These are phyloP conservation scores for Zelostemma sp. DNA, from an alignment of 1,140 invertebrate species.

Conservation along the genomic window DNA sequence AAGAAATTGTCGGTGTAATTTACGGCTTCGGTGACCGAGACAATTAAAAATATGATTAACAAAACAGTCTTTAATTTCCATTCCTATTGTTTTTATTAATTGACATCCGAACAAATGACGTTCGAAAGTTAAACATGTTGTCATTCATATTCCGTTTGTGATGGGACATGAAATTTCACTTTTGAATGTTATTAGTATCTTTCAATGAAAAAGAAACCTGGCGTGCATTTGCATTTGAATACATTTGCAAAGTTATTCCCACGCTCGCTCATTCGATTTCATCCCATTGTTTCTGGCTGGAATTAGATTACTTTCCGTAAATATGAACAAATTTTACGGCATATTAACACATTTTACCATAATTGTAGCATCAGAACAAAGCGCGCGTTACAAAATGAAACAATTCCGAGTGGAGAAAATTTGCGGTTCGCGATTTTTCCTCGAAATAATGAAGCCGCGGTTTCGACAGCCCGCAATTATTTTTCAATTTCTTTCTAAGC, in stretches of 20 bases:
- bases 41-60: too few relatives aligned
- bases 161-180: slow-evolving; percentile 31
- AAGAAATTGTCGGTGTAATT: too few relatives aligned
- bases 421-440: too few relatives aligned
- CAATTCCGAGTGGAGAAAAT: too few relatives aligned
- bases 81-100: neutral
- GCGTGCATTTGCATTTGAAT: slow-evolving; percentile 42
- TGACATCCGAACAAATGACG: neutral
- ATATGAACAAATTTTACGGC: slow-evolving; percentile 7
- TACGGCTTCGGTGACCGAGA: too few relatives aligned
- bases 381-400: too few relatives aligned
- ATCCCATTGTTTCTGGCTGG: slow-evolving; percentile 35
- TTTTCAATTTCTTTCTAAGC: neutral
- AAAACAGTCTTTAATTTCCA: too few relatives aligned
- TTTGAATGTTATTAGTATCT: slow-evolving; percentile 25
- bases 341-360: neutral
- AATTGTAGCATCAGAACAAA: too few relatives aligned
- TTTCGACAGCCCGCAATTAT: neutral
- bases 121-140: slow-evolving; percentile 1
- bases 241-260: slow-evolving; percentile 27
- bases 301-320: slow-evolving; percentile 28
- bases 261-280: slow-evolving; percentile 47
- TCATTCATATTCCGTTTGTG: neutral
- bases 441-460: neutral
- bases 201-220: slow-evolving; percentile 22